Percentiles rank a stretch among this genome's conserved stretches.
phyloP scores from a whole-genome alignment of 2,113 vertebrate genomes.

The Mirounga angustirostris region DNA sequence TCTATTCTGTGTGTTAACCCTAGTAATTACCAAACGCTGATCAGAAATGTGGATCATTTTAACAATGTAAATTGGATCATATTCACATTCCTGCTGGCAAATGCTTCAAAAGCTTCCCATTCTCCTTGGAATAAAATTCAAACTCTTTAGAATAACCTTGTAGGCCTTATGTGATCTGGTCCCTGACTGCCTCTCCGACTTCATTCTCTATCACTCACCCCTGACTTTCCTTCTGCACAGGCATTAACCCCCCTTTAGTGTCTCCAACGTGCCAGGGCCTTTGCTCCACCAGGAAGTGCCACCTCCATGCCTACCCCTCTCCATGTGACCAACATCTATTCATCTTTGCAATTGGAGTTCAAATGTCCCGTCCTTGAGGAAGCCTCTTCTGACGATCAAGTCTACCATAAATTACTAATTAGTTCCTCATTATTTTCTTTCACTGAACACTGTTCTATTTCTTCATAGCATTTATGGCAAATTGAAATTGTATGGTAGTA shows the following conservation, averaged over 20 bases:
- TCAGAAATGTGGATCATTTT: neutral
- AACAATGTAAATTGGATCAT: neutral
- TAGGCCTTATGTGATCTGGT: neutral
- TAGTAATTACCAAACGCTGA: slow-evolving; percentile 22
- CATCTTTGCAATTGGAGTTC: neutral
- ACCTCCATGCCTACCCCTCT: neutral
- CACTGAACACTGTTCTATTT: neutral
- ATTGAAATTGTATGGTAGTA: neutral
- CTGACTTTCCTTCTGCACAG: neutral
- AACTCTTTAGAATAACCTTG: neutral
- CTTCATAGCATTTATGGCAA: neutral
- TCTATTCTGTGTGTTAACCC: neutral
- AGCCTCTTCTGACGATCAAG: neutral
- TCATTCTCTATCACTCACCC: neutral
- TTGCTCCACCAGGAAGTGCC: neutral
- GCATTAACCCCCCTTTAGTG: neutral
- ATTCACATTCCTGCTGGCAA: neutral
- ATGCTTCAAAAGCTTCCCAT: neutral
- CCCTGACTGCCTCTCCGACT: neutral
- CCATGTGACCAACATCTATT: neutral
- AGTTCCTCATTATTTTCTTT: neutral
- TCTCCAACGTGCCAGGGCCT: neutral
- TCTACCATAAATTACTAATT: slow-evolving; percentile 17
- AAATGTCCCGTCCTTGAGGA: neutral
- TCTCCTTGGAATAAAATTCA: neutral